phyloP scores from a whole-genome alignment of 2,113 vertebrate species.

The Vombatus ursinus region DNA sequence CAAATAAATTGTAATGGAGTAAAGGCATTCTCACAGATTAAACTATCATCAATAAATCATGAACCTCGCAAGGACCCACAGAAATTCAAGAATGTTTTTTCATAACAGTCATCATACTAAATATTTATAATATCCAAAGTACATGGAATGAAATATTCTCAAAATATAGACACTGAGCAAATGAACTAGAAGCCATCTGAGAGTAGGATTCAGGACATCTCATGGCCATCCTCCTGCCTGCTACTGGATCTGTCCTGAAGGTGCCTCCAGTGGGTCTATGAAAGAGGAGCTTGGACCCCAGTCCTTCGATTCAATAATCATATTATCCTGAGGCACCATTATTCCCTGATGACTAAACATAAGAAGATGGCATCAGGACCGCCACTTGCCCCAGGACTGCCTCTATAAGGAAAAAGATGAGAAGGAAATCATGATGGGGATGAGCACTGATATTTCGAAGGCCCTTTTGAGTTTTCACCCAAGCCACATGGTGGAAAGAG shows the following conservation, averaged over 20 bases:
- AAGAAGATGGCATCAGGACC: background rate
- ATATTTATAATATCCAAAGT: background rate
- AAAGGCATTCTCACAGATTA: background rate
- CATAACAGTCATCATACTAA: background rate
- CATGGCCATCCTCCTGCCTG: background rate
- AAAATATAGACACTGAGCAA: background rate
- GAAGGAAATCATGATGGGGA: background rate
- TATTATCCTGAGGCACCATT: background rate
- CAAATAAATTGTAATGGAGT: background rate
- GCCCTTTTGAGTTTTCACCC: background rate
- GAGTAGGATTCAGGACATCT: background rate
- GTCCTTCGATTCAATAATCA: background rate
- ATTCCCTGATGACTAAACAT: background rate
- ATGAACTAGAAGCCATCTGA: background rate
- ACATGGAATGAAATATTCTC: background rate
- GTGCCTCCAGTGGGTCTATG: background rate
- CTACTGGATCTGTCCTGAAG: background rate
- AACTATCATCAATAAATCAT: background rate
- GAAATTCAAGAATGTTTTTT: background rate
- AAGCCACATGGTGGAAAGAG: background rate
- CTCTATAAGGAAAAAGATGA: background rate
- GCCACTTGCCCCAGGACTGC: background rate
- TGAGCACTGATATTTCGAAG: background rate
- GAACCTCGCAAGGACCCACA: background rate
- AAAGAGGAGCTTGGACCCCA: background rate